Evolutionary conservation across 2,797 vertebrate species (phyloP).

Genomic region (Meda fulgida): DNA sequence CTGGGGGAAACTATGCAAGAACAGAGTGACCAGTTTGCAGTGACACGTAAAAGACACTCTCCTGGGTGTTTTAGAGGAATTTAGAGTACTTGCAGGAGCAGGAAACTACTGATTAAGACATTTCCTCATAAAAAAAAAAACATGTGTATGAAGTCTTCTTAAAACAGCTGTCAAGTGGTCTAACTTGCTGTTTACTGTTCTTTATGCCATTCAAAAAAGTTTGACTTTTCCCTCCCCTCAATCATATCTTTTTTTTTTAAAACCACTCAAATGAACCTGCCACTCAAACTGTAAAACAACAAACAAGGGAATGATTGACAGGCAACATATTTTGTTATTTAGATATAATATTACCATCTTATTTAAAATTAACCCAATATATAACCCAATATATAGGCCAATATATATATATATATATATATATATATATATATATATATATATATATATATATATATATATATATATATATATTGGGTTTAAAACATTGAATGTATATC

Average conservation of each 20-base stretch:
- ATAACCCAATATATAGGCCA: no score
- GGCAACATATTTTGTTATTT: background rate
- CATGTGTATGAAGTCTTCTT: slow-evolving; percentile 50
- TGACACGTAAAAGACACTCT: slow-evolving; percentile 54
- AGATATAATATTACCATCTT: background rate
- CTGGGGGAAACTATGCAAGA: background rate
- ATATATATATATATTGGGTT: no score
- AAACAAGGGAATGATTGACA: background rate
- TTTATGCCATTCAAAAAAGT: background rate
- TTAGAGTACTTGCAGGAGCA: slow-evolving; percentile 63
- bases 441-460: background rate
- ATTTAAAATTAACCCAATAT: background rate
- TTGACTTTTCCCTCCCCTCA: background rate
- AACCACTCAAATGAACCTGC: background rate
- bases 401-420: no score
- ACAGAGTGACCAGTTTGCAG: slow-evolving; percentile 13
- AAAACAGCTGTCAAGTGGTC: slow-evolving; percentile 30
- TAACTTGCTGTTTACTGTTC: slow-evolving; percentile 32
- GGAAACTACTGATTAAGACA: slow-evolving; percentile 71
- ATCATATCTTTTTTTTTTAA: background rate
- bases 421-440: no score
- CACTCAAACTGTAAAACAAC: background rate
- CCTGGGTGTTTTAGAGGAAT: slow-evolving; percentile 71
- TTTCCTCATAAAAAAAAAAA: slow-evolving; percentile 74
- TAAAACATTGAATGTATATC: no score